Percentiles rank a stretch among this genome's conserved stretches.
Conservation (phyloP, 2,888 invertebrate genomes). For the Heliconius charithonia region DNA sequence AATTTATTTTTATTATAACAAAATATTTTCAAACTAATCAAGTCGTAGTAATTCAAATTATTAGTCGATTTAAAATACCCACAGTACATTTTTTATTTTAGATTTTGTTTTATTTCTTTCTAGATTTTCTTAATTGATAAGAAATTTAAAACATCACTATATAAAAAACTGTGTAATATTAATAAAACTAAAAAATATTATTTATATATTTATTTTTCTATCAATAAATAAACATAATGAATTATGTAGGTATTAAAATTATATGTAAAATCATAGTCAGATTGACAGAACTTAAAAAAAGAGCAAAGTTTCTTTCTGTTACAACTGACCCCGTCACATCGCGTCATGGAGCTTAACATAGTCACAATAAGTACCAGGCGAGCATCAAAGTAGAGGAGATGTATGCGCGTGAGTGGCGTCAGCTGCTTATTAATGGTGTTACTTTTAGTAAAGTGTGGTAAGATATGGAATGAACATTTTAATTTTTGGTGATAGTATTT, state of each 20-base stretch:
- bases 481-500: not conserved
- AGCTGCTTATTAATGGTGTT: conserved; percentile 11
- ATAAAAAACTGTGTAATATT: too few species aligned
- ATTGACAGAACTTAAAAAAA: not conserved
- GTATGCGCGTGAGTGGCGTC: conserved; percentile 26
- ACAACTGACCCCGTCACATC: conserved; percentile 42
- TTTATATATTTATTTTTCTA: too few species aligned
- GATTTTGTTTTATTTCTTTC: too few species aligned
- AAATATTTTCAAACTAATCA: too few species aligned
- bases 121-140: too few species aligned
- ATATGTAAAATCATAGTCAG: not conserved
- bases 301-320: not conserved
- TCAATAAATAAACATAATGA: too few species aligned
- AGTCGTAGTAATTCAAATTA: too few species aligned
- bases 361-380: conserved; percentile 49
- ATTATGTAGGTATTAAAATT: too few species aligned
- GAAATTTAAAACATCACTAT: too few species aligned
- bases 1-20: not conserved
- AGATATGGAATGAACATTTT: not conserved
- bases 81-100: too few species aligned
- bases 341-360: conserved; percentile 51
- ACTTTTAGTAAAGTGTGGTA: not conserved
- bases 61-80: too few species aligned
- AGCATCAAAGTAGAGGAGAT: conserved; percentile 37
- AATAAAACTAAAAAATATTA: too few species aligned